These are phyloP conservation scores for Hyla sarda DNA, from an alignment of 2,113 vertebrate species.

Conservation along the genomic window DNA sequence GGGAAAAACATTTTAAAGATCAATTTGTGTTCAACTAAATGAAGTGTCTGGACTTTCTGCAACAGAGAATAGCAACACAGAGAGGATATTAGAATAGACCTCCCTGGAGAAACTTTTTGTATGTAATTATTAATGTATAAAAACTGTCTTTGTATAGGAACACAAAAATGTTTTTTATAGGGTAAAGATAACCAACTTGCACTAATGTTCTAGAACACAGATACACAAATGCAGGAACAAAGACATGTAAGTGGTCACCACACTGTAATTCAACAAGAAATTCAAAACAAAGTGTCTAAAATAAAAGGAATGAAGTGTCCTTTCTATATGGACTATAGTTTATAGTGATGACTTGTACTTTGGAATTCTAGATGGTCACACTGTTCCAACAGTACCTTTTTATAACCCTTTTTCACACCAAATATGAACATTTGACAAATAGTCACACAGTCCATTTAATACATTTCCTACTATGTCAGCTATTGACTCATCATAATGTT, in stretches of 20 bases:
- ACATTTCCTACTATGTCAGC: background rate
- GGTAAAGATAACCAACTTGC: background rate
- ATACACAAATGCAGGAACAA: background rate
- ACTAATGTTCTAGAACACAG: background rate
- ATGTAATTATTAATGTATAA: background rate
- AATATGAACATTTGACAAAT: background rate
- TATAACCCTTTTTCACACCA: background rate
- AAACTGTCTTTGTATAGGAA: background rate
- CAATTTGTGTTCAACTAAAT: background rate
- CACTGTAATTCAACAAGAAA: background rate
- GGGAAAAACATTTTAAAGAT: background rate
- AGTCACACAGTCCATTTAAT: background rate
- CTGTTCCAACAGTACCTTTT: background rate
- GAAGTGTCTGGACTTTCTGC: background rate
- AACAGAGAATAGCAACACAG: background rate
- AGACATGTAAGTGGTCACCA: background rate
- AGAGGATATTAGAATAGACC: background rate
- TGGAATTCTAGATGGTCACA: background rate
- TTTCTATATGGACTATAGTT: background rate
- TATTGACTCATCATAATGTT: background rate
- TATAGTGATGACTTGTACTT: no score
- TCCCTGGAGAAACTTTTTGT: background rate
- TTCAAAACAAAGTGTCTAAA: background rate
- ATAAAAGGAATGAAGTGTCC: background rate
- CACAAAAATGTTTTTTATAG: background rate